Base-by-base conservation (phyloP, 2,113 vertebrate genomes). In the Oreotragus oreotragus region DNA sequence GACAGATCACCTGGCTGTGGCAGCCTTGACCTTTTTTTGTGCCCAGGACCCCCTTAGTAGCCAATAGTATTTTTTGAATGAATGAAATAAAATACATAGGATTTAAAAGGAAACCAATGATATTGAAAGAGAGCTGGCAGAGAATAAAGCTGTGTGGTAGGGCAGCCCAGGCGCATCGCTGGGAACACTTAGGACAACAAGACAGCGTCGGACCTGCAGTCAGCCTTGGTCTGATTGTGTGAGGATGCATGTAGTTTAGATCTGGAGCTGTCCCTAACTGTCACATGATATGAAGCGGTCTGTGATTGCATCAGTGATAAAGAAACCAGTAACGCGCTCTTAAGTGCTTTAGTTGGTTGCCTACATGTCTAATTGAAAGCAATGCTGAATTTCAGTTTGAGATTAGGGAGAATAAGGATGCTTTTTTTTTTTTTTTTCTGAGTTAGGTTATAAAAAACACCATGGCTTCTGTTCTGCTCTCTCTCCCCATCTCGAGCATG, bases 131-230 rank as follows among this genome's bases (percentile, higher is more conserved):
- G 25, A 19, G 0, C 14, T n/a, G 39, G 17, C 73, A 33, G 58
- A 45, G 21, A 9, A 43, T n/a, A 39, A 58, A 60, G 28, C 47
- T 58, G 17, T 16, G 6, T 7, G 6, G 33, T n/a, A 14, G 5
- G 6, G 6, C 10, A 33, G 47, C 21, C 11, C 10, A 58, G 33
- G 7, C 2, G 1, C 27, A 2, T 60, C 2, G 2, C 12, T 43
- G 10, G 19, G 70, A 51, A 39, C 15, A 13, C 45, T n/a, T 23
- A 12, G 25, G 45, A 80, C 33, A 13, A n/a, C 12, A 33, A 19
- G 33, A 64, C 55, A 27, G 7, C 28, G 6, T 15, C 4, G 10
- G 84, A 4, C 14, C 53, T 51, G 84, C 21, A 39, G 4, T 27
- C 2, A 21, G 36, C 10, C 33, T 39, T 43, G 33, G 27, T 79